Conservation (phyloP, 2,113 vertebrate genomes). For the Tylochromis polylepis region DNA sequence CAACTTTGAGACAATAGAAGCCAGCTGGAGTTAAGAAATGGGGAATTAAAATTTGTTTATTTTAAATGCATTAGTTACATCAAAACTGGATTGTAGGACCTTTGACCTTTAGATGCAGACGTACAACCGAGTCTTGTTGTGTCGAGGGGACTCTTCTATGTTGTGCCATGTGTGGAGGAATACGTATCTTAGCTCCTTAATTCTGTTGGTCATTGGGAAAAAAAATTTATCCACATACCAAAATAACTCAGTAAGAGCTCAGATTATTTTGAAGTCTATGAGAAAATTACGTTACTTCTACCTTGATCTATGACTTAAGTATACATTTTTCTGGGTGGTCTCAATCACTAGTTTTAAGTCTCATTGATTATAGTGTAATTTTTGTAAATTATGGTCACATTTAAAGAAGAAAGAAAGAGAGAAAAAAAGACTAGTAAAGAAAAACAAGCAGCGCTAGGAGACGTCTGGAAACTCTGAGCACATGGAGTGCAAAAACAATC, state of each 20-base stretch:
- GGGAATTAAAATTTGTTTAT: neutral
- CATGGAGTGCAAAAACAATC: neutral
- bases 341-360: neutral
- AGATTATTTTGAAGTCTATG: neutral
- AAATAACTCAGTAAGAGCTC: neutral
- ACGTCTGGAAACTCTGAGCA: neutral
- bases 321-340: neutral
- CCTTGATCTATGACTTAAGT: neutral
- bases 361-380: accelerated
- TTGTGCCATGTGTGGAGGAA: neutral
- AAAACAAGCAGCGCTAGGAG: neutral
- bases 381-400: accelerated
- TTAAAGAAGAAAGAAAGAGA: neutral
- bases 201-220: neutral
- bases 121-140: neutral
- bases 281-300: neutral
- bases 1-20: neutral
- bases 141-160: accelerated
- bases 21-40: neutral
- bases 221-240: neutral
- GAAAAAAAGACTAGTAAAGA: accelerated
- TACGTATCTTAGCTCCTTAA: neutral
- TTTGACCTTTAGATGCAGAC: neutral
- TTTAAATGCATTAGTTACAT: neutral
- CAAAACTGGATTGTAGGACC: neutral